Conservation (phyloP, 2,888 invertebrate genomes). For the Antitype chi region DNA sequence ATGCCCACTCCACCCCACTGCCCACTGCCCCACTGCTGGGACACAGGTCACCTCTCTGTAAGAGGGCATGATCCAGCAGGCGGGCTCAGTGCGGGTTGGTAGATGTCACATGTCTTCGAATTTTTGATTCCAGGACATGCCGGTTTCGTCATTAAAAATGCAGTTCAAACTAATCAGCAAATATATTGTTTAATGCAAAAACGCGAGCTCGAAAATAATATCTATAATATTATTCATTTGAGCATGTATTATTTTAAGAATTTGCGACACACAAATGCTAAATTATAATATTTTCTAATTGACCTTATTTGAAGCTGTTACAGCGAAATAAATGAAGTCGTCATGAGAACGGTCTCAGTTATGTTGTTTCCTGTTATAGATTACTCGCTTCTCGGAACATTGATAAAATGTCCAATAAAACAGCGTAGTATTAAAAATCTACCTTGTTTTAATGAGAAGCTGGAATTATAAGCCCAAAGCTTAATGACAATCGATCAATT, state of each 20-base stretch:
- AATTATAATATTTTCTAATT: constrained; percentile 16
- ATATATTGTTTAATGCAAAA: not conserved
- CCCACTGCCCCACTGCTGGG: too few relatives aligned
- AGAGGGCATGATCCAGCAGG: too few relatives aligned
- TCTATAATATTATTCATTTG: not conserved
- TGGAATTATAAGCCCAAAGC: not conserved
- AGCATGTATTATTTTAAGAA: not conserved
- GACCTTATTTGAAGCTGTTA: constrained; percentile 32
- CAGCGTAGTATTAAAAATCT: constrained; percentile 39
- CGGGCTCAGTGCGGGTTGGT: too few relatives aligned
- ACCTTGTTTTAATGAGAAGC: constrained; percentile 13
- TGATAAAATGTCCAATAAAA: constrained; percentile 74
- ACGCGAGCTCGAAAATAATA: not conserved
- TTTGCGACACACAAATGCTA: not conserved
- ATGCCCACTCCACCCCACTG: too few relatives aligned
- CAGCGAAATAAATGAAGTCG: constrained; percentile 36
- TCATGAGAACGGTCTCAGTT: constrained; percentile 59
- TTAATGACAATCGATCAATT: not conserved
- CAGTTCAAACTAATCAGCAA: not conserved
- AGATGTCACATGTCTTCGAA: too few relatives aligned
- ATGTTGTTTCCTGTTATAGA: constrained; percentile 77
- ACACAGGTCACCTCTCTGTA: too few relatives aligned
- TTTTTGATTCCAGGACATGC: too few relatives aligned
- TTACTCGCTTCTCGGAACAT: constrained; percentile 77
- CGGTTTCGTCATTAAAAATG: not conserved